Conservation (phyloP, 1,140 invertebrate genomes). For the Caerostris darwini region DNA sequence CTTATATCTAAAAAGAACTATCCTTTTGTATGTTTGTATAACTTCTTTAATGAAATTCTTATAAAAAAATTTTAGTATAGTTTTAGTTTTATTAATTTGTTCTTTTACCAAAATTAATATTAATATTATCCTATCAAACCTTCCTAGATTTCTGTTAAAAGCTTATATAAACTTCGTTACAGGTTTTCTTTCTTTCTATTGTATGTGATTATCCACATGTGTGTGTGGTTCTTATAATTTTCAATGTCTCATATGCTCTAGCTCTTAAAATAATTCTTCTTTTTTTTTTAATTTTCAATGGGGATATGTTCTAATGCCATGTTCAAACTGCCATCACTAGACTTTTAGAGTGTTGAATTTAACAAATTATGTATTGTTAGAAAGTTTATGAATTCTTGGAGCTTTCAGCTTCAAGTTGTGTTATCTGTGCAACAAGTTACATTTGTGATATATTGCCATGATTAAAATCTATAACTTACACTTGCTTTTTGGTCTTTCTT, state of each 20-base stretch:
- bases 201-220: no score
- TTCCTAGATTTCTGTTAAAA: no score
- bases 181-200: no score
- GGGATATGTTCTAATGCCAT: not conserved
- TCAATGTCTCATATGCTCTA: not conserved
- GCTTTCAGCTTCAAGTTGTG: not conserved
- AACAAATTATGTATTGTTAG: conserved; percentile 33
- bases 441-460: conserved; percentile 38
- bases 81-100: no score
- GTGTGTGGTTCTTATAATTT: not conserved
- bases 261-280: not conserved
- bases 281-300: not conserved
- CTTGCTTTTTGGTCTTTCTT: not conserved
- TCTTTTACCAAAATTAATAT: no score
- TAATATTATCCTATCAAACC: no score
- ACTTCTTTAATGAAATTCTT: no score
- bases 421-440: conserved; percentile 21
- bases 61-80: no score
- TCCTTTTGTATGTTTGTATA: no score
- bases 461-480: conserved; percentile 19
- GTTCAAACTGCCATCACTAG: conserved; percentile 22
- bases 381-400: conserved; percentile 15
- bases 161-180: no score
- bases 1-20: no score
- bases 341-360: conserved; percentile 37